A percentile compares a stretch with the other conserved stretches of the same genome.
These are phyloP conservation scores for Microtus pennsylvanicus DNA, from an alignment of 2,113 vertebrate species.

Conservation along the genomic window DNA sequence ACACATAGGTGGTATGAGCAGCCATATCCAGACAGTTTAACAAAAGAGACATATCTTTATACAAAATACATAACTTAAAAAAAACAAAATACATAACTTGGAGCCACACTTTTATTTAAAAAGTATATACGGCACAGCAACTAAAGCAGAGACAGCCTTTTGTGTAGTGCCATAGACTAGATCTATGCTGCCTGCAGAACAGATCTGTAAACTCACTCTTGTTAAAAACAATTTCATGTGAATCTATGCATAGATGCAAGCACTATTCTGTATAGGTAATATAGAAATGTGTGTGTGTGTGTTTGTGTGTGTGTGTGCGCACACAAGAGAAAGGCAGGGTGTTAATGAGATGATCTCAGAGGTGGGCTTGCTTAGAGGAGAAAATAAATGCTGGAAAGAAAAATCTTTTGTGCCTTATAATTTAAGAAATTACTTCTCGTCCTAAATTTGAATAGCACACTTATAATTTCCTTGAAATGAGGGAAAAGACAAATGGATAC, in stretches of 20 bases:
- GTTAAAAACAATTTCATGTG: neutral
- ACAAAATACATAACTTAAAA: slow-evolving; percentile 18
- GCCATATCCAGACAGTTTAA: neutral
- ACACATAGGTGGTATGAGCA: neutral
- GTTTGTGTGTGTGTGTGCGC: too few species aligned
- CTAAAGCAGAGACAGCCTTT: neutral
- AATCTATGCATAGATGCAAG: neutral
- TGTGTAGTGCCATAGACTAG: neutral
- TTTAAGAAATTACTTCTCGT: slow-evolving; percentile 22
- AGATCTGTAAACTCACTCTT: neutral
- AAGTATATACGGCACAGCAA: neutral
- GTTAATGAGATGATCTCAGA: neutral
- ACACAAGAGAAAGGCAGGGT: neutral
- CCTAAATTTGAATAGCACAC: neutral
- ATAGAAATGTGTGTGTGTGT: too few species aligned
- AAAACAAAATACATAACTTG: slow-evolving; percentile 10
- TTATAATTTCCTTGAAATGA: slow-evolving; percentile 8
- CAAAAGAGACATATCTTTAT: neutral
- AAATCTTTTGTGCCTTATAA: neutral
- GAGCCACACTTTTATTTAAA: neutral
- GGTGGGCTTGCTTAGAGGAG: neutral
- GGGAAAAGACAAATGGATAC: neutral
- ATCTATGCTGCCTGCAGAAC: neutral
- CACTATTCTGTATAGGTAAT: neutral
- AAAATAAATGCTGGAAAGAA: neutral